Conservation (phyloP, 53 echinoderm and acorn worm genomes). For the Astropecten irregularis region DNA sequence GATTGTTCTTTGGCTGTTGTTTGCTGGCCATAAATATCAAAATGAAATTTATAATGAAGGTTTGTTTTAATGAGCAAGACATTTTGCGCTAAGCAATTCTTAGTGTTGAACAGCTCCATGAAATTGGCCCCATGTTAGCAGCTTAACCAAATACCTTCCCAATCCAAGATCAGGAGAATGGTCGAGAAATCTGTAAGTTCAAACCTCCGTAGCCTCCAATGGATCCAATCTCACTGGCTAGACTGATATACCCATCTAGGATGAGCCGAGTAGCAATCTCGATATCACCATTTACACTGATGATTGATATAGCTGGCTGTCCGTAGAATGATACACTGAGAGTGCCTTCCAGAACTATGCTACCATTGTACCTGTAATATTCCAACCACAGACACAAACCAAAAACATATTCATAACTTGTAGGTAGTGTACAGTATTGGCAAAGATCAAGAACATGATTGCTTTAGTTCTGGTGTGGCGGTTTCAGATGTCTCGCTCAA, state of each 20-base stretch:
- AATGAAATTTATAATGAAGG: too few relatives aligned
- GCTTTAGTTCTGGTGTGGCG: neutral
- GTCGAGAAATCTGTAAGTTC: neutral
- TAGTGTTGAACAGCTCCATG: too few relatives aligned
- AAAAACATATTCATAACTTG: too few relatives aligned
- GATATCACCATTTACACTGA: neutral
- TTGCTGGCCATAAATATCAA: too few relatives aligned
- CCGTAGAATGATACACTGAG: constrained; percentile 7
- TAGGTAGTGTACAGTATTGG: too few relatives aligned
- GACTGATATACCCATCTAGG: constrained; percentile 13
- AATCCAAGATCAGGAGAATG: too few relatives aligned
- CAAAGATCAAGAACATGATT: neutral
- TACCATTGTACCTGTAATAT: constrained; percentile 6
- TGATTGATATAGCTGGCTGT: constrained; percentile 1
- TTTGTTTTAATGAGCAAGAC: too few relatives aligned
- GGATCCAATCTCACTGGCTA: neutral
- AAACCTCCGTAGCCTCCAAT: constrained; percentile 18
- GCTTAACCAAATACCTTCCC: too few relatives aligned
- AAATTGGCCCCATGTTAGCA: too few relatives aligned
- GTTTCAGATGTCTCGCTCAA: neutral
- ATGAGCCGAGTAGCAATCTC: neutral
- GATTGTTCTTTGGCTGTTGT: too few relatives aligned
- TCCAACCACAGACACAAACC: neutral
- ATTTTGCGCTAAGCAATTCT: too few relatives aligned
- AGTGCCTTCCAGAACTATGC: constrained; percentile 2